Evolutionary conservation across 2,888 invertebrate genomes (phyloP).

Genomic region (Cylloceria caligata): DNA sequence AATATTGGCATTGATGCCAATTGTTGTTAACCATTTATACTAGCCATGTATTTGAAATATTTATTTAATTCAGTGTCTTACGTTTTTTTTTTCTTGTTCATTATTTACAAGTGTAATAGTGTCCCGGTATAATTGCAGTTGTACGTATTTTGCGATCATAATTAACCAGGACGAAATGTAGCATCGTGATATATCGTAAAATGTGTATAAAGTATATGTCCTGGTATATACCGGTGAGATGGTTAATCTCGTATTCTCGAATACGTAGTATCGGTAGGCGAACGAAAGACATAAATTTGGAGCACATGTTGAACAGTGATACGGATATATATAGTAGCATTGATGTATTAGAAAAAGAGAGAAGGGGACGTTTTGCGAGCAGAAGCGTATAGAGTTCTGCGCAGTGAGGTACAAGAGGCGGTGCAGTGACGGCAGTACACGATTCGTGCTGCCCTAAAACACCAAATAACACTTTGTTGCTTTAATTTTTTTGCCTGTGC

Average conservation of each 20-base stretch:
- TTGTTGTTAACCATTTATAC: slow-evolving; percentile 19
- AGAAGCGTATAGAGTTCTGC: slow-evolving; percentile 55
- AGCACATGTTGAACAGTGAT: slow-evolving; percentile 10
- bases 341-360: slow-evolving; percentile 51
- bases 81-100: background rate
- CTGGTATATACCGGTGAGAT: slow-evolving; percentile 8
- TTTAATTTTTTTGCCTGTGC: slow-evolving; percentile 67
- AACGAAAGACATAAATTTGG: slow-evolving; percentile 29
- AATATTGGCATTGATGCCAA: slow-evolving; percentile 23
- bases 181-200: slow-evolving; percentile 13
- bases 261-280: slow-evolving; percentile 23
- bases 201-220: slow-evolving; percentile 23
- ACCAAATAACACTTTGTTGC: slow-evolving; percentile 48
- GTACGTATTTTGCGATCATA: background rate
- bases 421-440: slow-evolving; percentile 79
- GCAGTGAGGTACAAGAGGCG: slow-evolving; percentile 74
- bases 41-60: slow-evolving; percentile 46
- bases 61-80: background rate
- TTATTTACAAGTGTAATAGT: slow-evolving; percentile 50
- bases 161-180: background rate
- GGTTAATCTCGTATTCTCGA: background rate
- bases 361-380: slow-evolving; percentile 47
- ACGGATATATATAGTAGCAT: slow-evolving; percentile 33
- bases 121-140: slow-evolving; percentile 9
- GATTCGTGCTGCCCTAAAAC: slow-evolving; percentile 66